Percentiles rank a stretch among this genome's conserved stretches.
phyloP scores from a whole-genome alignment of 2,888 invertebrate genomes.

The Serripes groenlandicus region DNA sequence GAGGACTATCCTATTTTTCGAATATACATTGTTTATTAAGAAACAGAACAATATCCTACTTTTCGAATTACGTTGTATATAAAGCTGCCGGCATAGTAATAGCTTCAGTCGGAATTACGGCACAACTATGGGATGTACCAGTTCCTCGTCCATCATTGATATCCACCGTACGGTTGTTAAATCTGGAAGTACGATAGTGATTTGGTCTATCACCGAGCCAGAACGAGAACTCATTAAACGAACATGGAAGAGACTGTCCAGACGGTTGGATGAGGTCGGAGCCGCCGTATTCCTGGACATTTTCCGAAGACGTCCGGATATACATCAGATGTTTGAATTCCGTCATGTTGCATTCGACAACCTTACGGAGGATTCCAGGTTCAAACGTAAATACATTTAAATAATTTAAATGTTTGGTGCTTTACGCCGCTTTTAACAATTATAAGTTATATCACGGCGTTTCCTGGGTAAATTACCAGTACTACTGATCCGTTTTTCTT shows the following conservation, averaged over 20 bases:
- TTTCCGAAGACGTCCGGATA: not conserved
- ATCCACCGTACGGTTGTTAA: not conserved
- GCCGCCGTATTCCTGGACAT: not conserved
- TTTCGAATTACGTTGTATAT: no score
- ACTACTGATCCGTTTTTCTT: no score
- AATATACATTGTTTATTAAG: no score
- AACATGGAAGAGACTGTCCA: not conserved
- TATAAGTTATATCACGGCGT: no score
- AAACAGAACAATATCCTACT: no score
- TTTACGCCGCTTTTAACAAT: no score
- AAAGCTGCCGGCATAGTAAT: no score
- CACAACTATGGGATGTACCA: not conserved
- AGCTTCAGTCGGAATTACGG: no score
- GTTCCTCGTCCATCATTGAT: constrained; percentile 3
- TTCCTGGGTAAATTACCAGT: no score
- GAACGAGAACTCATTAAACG: not conserved
- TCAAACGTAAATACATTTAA: constrained; percentile 3
- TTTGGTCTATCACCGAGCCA: not conserved
- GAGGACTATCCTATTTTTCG: no score
- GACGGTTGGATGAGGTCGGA: not conserved
- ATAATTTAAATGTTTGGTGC: not conserved
- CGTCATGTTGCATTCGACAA: not conserved
- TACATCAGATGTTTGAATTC: not conserved
- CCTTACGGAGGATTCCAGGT: not conserved
- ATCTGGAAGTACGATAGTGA: not conserved